Evolutionary conservation across 2,888 invertebrate species (phyloP), one percentile per base, ranked within the genome.

Genomic region (Metellina segmentata): DNA sequence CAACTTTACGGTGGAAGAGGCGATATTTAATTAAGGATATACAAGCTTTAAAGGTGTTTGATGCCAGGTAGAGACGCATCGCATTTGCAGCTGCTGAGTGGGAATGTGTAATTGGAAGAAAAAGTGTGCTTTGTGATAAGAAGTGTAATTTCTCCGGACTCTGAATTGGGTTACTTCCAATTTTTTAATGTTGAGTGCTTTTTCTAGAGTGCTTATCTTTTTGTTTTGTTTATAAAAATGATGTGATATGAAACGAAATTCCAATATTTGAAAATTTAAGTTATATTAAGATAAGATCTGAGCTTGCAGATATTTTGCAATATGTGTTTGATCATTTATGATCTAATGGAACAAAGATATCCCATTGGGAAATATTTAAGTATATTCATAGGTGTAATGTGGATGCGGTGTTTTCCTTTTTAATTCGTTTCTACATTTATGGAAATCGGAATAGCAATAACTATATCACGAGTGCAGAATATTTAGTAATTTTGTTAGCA

Each of bases 11-110:
- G 19, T 51, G 8, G 4, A 9, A 52, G 8, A 79, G 34, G 79
- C 34, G 20, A 79, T 20, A 69, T 79, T 79, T 61, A 79, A 79
- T 79, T 79, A 79, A 79, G 69, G 53, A 79, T 34, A 52, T 16
- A 48, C 16, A 34, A 34, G 49, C 61, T 48, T 34, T 61, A 79
- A 79, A 61, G 79, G 20, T 19, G 19, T 61, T 79, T 53, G 53
- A 19, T 19, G 19, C 48, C 16, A 79, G 48, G 20, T 34, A 61
- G 53, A 13, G 7, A 6, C 6, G 16, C 61, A 61, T 61, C 16
- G 13, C 11, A 61, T 1, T 34, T 34, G 34, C 34, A 34, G 34
- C 34, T 34, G 34, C 4, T 1, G 61, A 9, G 16, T 9, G 61
- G 61, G 16, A 61, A 61, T 11, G 61, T 61, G 61, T 61, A 61